A percentile compares a stretch with the other conserved stretches of the same genome.
Conservation (phyloP, 2,797 vertebrate species). For the Psittacula derbiana region DNA sequence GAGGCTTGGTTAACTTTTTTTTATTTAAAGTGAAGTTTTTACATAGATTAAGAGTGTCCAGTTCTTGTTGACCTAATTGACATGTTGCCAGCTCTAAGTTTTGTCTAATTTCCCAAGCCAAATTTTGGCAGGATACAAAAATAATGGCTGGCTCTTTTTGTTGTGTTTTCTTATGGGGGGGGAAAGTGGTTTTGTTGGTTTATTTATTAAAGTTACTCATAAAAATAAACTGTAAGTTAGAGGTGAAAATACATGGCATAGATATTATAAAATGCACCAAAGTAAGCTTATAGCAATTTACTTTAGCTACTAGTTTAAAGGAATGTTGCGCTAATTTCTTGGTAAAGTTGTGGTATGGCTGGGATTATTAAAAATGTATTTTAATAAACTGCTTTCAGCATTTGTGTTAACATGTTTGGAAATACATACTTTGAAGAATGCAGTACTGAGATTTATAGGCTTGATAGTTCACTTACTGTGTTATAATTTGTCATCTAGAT, state of each 20-base stretch:
- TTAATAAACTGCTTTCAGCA: neutral
- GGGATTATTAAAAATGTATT: neutral
- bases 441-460: neutral
- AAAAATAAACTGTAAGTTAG: neutral
- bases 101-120: neutral
- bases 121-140: neutral
- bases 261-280: neutral
- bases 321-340: neutral
- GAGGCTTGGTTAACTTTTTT: neutral
- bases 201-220: neutral
- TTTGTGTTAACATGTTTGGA: neutral
- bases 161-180: neutral
- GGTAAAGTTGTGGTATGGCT: neutral
- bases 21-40: neutral
- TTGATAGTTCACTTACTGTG: neutral
- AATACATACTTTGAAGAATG: neutral
- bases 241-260: neutral
- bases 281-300: neutral
- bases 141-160: neutral
- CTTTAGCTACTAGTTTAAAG: neutral
- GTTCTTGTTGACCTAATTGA: neutral
- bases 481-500: neutral
- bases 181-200: neutral
- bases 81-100: neutral
- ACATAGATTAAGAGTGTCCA: neutral